These are phyloP conservation scores for Phoxinus dragarum DNA, from an alignment of 2,797 vertebrate species.

Conservation along the genomic window DNA sequence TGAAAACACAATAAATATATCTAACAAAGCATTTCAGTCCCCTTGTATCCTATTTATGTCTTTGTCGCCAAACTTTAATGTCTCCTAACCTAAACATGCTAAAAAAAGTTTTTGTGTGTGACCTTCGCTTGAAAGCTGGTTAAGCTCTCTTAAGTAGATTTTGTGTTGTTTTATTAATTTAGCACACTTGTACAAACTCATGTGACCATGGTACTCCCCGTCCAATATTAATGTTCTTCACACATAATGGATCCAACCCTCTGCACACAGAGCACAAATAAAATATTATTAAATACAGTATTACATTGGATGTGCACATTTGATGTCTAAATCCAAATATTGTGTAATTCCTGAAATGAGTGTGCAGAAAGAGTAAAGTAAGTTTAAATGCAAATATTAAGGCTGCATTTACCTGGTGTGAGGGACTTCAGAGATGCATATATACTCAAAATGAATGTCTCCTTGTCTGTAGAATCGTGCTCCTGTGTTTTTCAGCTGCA, in stretches of 20 bases:
- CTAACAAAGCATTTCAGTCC: slow-evolving; percentile 8
- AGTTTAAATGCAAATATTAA: not conserved
- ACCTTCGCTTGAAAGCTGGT: slow-evolving; percentile 18
- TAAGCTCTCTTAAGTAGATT: slow-evolving; percentile 3
- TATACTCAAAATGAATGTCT: slow-evolving; percentile 73
- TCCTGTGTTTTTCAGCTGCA: slow-evolving; percentile 77
- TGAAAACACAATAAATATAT: slow-evolving; percentile 51
- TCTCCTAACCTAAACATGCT: not conserved
- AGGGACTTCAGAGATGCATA: slow-evolving; percentile 76
- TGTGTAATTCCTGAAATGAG: not conserved
- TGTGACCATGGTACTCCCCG: slow-evolving; percentile 75
- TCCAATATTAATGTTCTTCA: slow-evolving; percentile 72
- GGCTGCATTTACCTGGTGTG: slow-evolving; percentile 60
- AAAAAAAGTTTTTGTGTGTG: not conserved
- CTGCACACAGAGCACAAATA: slow-evolving; percentile 61
- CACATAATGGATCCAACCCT: slow-evolving; percentile 69
- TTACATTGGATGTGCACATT: not conserved
- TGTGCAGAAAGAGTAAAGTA: not conserved
- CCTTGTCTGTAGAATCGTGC: slow-evolving; percentile 73
- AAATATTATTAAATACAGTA: not conserved
- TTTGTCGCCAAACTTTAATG: not conserved
- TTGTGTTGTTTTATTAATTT: slow-evolving; percentile 15
- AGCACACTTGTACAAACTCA: slow-evolving; percentile 78
- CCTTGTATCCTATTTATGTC: slow-evolving; percentile 1
- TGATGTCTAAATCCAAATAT: not conserved